These are phyloP conservation scores for Cephalotes varians DNA, from an alignment of 2,888 invertebrate genomes.

Conservation along the genomic window DNA sequence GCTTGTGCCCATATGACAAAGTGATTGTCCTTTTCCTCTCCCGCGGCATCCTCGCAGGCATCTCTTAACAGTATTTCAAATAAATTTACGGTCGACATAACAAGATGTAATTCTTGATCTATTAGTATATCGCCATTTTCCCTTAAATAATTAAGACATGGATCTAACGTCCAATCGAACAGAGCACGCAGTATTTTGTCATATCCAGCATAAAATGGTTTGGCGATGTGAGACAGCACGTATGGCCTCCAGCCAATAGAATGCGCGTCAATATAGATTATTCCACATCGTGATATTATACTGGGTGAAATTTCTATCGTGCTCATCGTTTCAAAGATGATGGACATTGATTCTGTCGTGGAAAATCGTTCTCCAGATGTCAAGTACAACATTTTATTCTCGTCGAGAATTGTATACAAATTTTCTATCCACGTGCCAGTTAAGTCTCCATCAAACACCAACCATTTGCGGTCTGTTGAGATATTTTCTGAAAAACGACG, in stretches of 20 bases:
- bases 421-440: slow-evolving; percentile 88
- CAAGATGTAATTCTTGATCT: slow-evolving; percentile 82
- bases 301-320: slow-evolving; percentile 87
- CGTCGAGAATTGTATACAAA: slow-evolving; percentile 88
- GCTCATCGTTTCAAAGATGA: slow-evolving; percentile 89
- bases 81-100: slow-evolving; percentile 82
- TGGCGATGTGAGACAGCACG: slow-evolving; percentile 77
- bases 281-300: slow-evolving; percentile 89
- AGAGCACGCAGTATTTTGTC: slow-evolving; percentile 79
- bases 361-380: slow-evolving; percentile 88
- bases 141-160: slow-evolving; percentile 87
- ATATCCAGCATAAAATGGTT: slow-evolving; percentile 72
- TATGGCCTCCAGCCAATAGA: slow-evolving; percentile 87
- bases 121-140: slow-evolving; percentile 85
- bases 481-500: slow-evolving; percentile 85
- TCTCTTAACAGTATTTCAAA: slow-evolving; percentile 83
- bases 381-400: slow-evolving; percentile 87
- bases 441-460: slow-evolving; percentile 89
- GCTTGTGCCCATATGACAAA: slow-evolving; percentile 87
- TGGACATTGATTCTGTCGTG: slow-evolving; percentile 86
- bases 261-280: slow-evolving; percentile 88
- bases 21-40: slow-evolving; percentile 80
- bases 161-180: slow-evolving; percentile 88
- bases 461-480: slow-evolving; percentile 87
- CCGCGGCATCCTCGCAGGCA: slow-evolving; percentile 77